Base-by-base conservation (phyloP, 1,140 invertebrate species). In the Drosophila santomea region DNA sequence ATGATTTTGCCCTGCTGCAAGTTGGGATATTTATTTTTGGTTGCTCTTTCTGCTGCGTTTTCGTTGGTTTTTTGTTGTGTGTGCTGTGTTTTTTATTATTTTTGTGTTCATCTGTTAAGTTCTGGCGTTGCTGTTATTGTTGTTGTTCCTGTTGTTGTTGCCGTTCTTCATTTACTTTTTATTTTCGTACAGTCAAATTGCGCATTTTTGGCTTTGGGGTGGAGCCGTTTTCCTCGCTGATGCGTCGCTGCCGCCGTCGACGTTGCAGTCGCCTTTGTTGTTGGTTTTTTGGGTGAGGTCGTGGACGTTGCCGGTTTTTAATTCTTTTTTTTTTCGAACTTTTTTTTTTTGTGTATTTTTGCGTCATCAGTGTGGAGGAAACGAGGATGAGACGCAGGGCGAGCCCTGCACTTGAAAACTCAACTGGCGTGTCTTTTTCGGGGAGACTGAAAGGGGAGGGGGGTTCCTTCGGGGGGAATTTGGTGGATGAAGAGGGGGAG, bases 181-280 rank as follows among this genome's bases (percentile, higher is more conserved):
- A 61, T 73, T 86, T 86, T 86, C 83, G 83, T 86, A 83, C 78
- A 86, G 83, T 86, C 83, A 88, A 88, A 86, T 86, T 86, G 83
- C 84, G 76, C 83, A 89, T 86, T 88, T 86, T 86, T 83, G 84
- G 84, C 84, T 89, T 89, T 86, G 83, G 83, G 83, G 83, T 86
- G 83, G 83, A 86, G 83, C 84, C 67, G 59, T 80, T 20, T 23
- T 50, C 52, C 66, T 48, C 77, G 39, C 17, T 41, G 61, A 74
- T 84, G 77, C 81, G 80, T 80, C 78, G 17, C 35, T 32, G 76
- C 45, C 50, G 55, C 43, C 2, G 47, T 48, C 32, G 28, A 15
- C 50, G 76, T 43, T 32, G 38, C 39, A 41, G 68, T 35, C 52
- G 36, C 66, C 28, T 71, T 75, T 50, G 59, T 62, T 85, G 83